phyloP scores from a whole-genome alignment of 2,888 invertebrate genomes.

The Spialia ferax region DNA sequence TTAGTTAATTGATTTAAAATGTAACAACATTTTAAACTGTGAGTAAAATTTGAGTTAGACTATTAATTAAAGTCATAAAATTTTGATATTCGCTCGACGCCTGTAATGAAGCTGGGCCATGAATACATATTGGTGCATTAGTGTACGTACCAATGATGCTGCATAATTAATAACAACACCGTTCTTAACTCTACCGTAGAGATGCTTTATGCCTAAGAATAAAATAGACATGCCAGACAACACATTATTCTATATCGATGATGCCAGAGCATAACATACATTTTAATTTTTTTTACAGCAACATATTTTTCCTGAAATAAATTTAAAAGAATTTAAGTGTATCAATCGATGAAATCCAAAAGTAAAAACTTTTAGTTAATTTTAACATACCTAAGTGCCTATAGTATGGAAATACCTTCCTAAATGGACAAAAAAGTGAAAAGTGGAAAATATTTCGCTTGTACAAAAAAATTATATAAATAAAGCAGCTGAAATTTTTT shows the following conservation, averaged over 20 bases:
- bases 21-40: constrained; percentile 8
- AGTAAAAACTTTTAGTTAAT: no score
- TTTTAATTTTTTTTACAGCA: background rate
- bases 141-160: constrained; percentile 58
- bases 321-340: no score
- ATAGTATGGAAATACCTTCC: no score
- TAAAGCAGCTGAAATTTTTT: background rate
- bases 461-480: background rate
- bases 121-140: constrained; percentile 81
- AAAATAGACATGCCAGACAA: background rate
- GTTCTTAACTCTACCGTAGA: constrained; percentile 58
- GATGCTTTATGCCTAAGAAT: constrained; percentile 39
- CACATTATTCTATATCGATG: no score
- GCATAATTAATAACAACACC: constrained; percentile 70
- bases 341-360: no score
- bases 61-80: constrained; percentile 57
- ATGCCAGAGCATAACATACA: background rate
- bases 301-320: background rate
- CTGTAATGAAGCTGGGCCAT: constrained; percentile 69
- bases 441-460: no score
- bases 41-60: background rate
- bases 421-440: no score
- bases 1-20: background rate
- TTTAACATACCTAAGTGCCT: no score
- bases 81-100: constrained; percentile 51